A percentile compares a stretch with the other conserved stretches of the same genome.
Evolutionary conservation across 2,888 invertebrate genomes (phyloP).

Genomic region (Drosophila tripunctata): DNA sequence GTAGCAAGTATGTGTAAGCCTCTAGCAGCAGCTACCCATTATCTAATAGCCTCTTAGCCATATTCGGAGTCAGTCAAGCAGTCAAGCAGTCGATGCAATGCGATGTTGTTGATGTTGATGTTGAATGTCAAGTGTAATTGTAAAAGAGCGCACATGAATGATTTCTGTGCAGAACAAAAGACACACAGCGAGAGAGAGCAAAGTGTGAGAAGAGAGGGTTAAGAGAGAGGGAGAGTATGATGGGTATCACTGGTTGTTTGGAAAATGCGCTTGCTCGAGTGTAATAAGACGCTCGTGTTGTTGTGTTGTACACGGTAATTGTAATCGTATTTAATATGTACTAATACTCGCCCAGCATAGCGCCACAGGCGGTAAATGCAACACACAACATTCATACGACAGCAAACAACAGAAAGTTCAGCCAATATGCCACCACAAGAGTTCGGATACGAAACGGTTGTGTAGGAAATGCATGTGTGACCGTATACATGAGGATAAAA

Average conservation of each 20-base stretch:
- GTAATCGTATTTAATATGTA: conserved; percentile 49
- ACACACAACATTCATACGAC: conserved; percentile 16
- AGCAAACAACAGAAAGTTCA: conserved; percentile 4
- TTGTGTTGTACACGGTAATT: conserved; percentile 33
- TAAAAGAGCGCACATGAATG: conserved; percentile 62
- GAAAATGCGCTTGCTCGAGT: conserved; percentile 52
- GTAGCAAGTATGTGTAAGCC: no score
- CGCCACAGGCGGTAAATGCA: conserved; percentile 56
- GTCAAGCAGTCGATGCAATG: no score
- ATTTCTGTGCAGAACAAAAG: conserved; percentile 25
- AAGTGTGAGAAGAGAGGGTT: background rate
- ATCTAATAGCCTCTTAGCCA: conserved; percentile 14
- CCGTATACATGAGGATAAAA: conserved; percentile 46
- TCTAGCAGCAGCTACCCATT: background rate
- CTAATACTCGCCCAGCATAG: conserved; percentile 42
- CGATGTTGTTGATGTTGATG: conserved; percentile 42
- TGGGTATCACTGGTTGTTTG: conserved; percentile 16
- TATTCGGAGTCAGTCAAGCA: conserved; percentile 31
- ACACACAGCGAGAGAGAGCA: background rate
- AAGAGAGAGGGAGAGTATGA: background rate
- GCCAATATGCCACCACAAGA: conserved; percentile 19
- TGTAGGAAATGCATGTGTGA: conserved; percentile 60
- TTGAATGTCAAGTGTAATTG: conserved; percentile 73
- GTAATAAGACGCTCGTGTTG: conserved; percentile 53
- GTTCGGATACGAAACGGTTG: conserved; percentile 4